Evolutionary conservation across 2,888 invertebrate species (phyloP).

Genomic region (Helleia helle): DNA sequence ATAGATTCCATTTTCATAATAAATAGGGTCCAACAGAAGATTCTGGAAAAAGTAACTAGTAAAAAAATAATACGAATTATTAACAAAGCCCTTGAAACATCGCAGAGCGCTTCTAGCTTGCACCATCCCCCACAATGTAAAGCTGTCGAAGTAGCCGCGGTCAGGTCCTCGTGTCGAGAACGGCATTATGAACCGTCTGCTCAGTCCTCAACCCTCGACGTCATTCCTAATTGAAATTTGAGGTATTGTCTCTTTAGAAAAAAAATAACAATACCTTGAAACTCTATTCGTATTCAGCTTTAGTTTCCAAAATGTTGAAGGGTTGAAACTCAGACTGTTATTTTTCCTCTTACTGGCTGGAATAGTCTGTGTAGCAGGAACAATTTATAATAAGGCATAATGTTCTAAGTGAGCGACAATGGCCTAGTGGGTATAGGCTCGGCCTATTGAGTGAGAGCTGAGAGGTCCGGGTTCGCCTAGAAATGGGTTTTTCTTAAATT

Average conservation of each 20-base stretch:
- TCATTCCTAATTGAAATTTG: constrained; percentile 53
- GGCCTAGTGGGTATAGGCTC: no score
- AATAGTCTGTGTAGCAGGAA: no score
- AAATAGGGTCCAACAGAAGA: no score
- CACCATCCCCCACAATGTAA: constrained; percentile 37
- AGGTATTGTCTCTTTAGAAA: constrained; percentile 25
- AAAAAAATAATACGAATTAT: neutral
- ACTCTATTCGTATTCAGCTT: neutral
- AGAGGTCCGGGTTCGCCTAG: no score
- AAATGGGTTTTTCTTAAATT: no score
- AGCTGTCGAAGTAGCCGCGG: constrained; percentile 64
- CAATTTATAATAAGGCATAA: no score
- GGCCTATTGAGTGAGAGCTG: no score
- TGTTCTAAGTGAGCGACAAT: no score
- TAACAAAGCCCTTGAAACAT: neutral
- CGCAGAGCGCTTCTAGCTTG: constrained; percentile 24
- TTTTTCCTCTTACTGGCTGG: no score
- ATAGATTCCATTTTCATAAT: no score
- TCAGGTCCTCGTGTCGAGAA: constrained; percentile 59
- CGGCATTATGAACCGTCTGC: constrained; percentile 62
- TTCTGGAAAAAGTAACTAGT: no score
- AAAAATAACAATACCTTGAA: neutral
- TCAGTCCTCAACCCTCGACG: constrained; percentile 45
- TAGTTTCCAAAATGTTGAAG: neutral
- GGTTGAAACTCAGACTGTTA: constrained; percentile 15